Evolutionary conservation across 2,888 invertebrate species (phyloP).

Genomic region (Luffia ferchaultella): DNA sequence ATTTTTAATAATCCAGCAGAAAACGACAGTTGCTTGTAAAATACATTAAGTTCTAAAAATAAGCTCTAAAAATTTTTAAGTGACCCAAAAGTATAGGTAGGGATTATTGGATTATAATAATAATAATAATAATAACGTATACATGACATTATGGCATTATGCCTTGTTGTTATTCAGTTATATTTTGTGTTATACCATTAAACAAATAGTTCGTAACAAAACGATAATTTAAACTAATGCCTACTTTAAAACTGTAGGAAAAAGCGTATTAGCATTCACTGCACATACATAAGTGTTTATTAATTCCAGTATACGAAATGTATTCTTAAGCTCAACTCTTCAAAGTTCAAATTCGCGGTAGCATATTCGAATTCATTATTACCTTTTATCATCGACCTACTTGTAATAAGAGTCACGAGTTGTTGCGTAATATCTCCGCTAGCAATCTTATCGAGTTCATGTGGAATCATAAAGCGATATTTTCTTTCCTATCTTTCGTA

Average conservation of each 20-base stretch:
- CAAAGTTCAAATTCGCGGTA: slow-evolving; percentile 27
- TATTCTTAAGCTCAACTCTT: slow-evolving; percentile 20
- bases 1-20: no score
- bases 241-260: slow-evolving; percentile 35
- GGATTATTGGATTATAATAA: no score
- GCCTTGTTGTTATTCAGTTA: no score
- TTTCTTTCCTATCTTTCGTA: no score
- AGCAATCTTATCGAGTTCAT: slow-evolving; percentile 40
- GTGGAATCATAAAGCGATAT: slow-evolving; percentile 20
- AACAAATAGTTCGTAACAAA: slow-evolving; percentile 20
- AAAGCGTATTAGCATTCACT: slow-evolving; percentile 38
- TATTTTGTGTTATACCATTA: background rate
- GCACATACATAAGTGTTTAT: slow-evolving; percentile 27
- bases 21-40: no score
- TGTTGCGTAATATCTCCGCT: slow-evolving; percentile 46
- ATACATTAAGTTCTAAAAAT: no score
- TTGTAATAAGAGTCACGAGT: slow-evolving; percentile 59
- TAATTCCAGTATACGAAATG: slow-evolving; percentile 16
- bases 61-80: no score
- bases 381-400: slow-evolving; percentile 34
- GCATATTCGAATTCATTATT: slow-evolving; percentile 25
- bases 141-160: no score
- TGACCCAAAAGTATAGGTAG: no score
- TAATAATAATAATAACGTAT: no score
- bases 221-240: slow-evolving; percentile 26